Conservation (phyloP, 1,140 invertebrate genomes). For the Cryptotermes secundus region DNA sequence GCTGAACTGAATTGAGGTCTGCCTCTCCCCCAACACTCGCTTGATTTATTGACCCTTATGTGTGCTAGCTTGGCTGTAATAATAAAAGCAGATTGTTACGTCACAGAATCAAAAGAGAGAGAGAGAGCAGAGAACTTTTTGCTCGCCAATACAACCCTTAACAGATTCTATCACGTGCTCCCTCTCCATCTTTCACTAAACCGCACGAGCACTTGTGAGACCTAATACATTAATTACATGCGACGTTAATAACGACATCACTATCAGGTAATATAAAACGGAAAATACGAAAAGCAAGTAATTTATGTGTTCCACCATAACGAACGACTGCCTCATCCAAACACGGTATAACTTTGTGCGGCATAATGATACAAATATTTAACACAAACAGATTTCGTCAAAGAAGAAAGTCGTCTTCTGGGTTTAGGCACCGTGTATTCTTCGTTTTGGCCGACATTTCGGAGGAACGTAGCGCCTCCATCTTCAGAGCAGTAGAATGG, state of each 20-base stretch:
- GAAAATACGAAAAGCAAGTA: background rate
- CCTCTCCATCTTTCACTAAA: background rate
- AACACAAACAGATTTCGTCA: too few relatives aligned
- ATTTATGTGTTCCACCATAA: background rate
- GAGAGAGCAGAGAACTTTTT: background rate
- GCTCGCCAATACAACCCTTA: background rate
- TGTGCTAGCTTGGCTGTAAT: conserved; percentile 8
- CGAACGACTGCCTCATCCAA: too few relatives aligned
- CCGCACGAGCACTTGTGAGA: background rate
- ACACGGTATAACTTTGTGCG: too few relatives aligned
- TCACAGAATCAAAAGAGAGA: conserved; percentile 5
- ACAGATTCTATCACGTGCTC: background rate
- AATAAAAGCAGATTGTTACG: conserved; percentile 19
- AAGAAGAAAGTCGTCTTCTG: too few relatives aligned
- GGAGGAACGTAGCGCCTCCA: too few relatives aligned
- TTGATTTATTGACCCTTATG: conserved; percentile 17
- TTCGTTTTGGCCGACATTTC: too few relatives aligned
- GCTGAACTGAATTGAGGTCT: background rate
- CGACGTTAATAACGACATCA: conserved; percentile 2
- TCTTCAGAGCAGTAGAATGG: too few relatives aligned
- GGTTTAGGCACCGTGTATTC: too few relatives aligned
- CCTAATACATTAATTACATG: background rate
- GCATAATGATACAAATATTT: too few relatives aligned
- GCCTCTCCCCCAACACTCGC: background rate
- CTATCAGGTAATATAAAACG: background rate